Conservation (phyloP, 2,113 vertebrate species). For the Scomber colias region DNA sequence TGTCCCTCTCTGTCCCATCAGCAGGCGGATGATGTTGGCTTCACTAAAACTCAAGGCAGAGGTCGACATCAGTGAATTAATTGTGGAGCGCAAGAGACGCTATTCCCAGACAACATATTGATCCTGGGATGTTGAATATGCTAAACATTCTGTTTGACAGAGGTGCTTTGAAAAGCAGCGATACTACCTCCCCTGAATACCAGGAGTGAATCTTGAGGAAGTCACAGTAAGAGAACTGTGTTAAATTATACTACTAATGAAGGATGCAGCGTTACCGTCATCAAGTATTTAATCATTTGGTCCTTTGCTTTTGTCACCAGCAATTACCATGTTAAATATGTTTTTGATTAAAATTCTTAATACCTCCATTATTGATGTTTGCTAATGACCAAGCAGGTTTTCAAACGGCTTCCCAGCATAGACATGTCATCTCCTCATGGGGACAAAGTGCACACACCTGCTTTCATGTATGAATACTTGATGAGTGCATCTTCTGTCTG, state of each 20-base stretch:
- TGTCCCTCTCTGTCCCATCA: conserved; percentile 64
- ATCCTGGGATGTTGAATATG: conserved; percentile 78
- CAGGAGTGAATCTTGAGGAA: conserved; percentile 30
- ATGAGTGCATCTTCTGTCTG: background rate
- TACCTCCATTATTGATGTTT: conserved; percentile 72
- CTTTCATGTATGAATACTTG: conserved; percentile 2
- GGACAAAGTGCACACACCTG: conserved; percentile 16
- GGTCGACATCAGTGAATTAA: conserved; percentile 79
- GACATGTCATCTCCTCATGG: conserved; percentile 54
- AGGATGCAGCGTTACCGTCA: conserved; percentile 44
- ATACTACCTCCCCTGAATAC: conserved; percentile 52
- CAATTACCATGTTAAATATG: conserved; percentile 69
- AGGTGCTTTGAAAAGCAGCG: conserved; percentile 57
- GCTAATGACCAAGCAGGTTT: conserved; percentile 58
- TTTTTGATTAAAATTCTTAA: conserved; percentile 68
- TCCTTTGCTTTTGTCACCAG: conserved; percentile 55
- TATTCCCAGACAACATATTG: conserved; percentile 75
- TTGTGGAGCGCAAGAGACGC: conserved; percentile 53
- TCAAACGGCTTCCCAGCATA: conserved; percentile 58
- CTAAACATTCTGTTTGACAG: conserved; percentile 72
- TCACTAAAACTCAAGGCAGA: conserved; percentile 76
- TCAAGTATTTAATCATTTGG: conserved; percentile 46
- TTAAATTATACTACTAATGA: conserved; percentile 43
- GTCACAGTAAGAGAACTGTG: background rate
- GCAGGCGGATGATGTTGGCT: conserved; percentile 64